Evolutionary conservation across 2,888 invertebrate species (phyloP), one percentile per base, ranked within the genome.

Genomic region (Panopea generosa): DNA sequence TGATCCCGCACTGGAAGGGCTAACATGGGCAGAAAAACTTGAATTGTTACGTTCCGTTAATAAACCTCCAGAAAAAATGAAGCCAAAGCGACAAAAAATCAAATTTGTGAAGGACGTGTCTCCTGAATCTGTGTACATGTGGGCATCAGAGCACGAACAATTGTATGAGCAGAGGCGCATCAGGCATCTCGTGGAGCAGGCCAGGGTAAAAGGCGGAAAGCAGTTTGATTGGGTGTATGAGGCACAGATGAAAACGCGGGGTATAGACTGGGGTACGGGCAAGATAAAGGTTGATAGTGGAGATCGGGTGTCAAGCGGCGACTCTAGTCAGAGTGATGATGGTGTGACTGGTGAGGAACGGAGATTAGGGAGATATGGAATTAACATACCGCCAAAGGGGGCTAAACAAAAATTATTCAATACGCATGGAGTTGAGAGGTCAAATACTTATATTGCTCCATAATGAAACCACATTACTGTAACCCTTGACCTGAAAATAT

Each of bases 141-240:
- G 76, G 43, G 50, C 73, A 11, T 61, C 77, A 2, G 82, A 77
- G 26, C 73, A 76, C 45, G 83, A 83, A 60, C 83, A 82, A 38
- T 66, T 85, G 29, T 85, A 82, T 62, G 83, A 86, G 63, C 86
- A 85, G 59, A 61, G 86, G 26, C 57, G 86, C 52, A 84, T 86
- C 29, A 80, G 75, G 59, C 85, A 85, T 75, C 70, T 86, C 14
- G 67, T 86, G 11, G 84, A 85, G 50, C 86, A 86, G 47, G 81
- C 84, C 18, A 69, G 82, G 33, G 55, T 84, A n/a, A 86, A 86
- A 66, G 77, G 85, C n/a, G 77, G 72, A 18, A 80, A 80, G 24
- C 79, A 84, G 27, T 82, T 72, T 73, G 80, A 83, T 59, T 85
- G 85, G 85, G 60, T 85, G 33, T 76, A 76, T 53, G 83, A 84